Base-by-base conservation (phyloP, 2,888 invertebrate species). In the Hypena proboscidalis region DNA sequence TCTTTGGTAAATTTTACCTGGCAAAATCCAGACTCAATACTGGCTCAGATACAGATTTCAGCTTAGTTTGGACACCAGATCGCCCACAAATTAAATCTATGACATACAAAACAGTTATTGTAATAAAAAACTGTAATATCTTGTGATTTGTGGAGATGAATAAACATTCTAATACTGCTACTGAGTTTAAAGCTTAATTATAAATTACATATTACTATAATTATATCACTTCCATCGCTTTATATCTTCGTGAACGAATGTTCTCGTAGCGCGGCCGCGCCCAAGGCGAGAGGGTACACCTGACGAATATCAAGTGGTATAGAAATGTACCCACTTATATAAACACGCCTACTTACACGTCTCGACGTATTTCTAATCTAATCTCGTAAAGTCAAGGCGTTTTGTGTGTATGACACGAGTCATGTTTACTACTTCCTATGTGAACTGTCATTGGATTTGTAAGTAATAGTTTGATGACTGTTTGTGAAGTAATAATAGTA, bases 271-370 rank as follows among this genome's bases (percentile, higher is more conserved):
- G 69, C 64, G 71, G 69, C 74, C 77, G 71, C 70, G 52, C 67
- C 70, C 81, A 84, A 85, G 85, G 83, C 74, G 54, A 81, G 53
- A 63, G 40, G 47, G 43, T 45, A 58, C 70, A 54, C 47, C 40
- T 43, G 14, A 61, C 58, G 70, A 74, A 78, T 77, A 72, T 54
- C 58, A 71, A 70, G 50, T 51, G 29, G 25, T 40, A 40, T 29
- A 56, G 39, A 64, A 64, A 51, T 46, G 40, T 58, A 38, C 41
- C 44, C n/a, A n/a, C 19, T 8, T 37, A 37, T 42, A 40, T 26
- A 47, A 30, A 41, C 37, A 45, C 30, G 31, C 23, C 22, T 17
- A 27, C 20, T 26, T 23, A 21, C 26, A 19, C 21, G 27, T 30
- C 21, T 15, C 21, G 15, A 21, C 22, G 25, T 33, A 33, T 33